Base-by-base conservation (phyloP, 2,797 vertebrate species). In the Hozukius guyotensis region DNA sequence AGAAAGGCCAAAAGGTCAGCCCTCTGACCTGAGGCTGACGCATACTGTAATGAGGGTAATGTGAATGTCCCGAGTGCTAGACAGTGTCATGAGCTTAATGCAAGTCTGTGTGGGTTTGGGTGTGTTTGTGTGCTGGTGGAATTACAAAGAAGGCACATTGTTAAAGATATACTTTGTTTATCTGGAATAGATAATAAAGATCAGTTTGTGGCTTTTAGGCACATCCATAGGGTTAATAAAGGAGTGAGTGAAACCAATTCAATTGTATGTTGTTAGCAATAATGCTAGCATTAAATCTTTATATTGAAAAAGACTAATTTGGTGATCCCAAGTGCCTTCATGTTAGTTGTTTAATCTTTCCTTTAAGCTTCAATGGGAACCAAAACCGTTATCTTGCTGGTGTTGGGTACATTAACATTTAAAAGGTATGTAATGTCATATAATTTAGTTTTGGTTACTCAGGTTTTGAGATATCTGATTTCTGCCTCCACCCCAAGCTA, bases 41-140 rank as follows among this genome's bases (percentile, higher is more conserved):
- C 1, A 2, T 9, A 13, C 62, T n/a, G 18, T 73, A 81, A 81
- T 76, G 25, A 70, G 71, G 20, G 62, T 78, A 78, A 77, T 49
- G 56, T 75, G 72, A 72, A 59, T 22, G 42, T 63, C 68, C 65
- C 61, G 80, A 68, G 69, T 53, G 71, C 6, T 13, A 2, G 52
- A 27, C 55, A 8, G 2, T 65, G 55, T 66, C 56, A 74, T 72
- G n/a, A 76, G 4, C 18, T 55, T 27, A 73, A 53, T 59, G 31
- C 59, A 2, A 4, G 12, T 61, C 11, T 65, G 20, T 31, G 36
- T 42, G 24, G 1, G 60, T 6, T 12, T 32, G 36, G 20, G 9
- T 53, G 53, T 67, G 27, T 66, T 18, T 38, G 25, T 67, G 34
- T 64, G 34, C 14, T 36, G 8, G n/a, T 61, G 65, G 32, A 22